Base-by-base conservation (phyloP, 1,140 invertebrate genomes). In the Macrobrachium nipponense region DNA sequence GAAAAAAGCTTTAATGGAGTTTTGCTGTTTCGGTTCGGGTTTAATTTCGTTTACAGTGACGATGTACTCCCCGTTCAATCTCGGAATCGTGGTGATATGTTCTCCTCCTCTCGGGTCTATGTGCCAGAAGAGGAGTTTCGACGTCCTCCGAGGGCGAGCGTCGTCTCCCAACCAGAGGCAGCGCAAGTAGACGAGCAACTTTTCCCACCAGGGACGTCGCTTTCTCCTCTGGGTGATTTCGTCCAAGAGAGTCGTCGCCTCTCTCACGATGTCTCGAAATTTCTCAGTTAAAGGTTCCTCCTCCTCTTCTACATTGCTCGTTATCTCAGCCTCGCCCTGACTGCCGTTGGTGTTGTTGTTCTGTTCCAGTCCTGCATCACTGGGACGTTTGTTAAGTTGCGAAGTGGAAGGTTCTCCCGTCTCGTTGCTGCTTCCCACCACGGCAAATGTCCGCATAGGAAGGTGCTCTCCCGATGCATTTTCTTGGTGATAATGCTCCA, bases 111-210 rank as follows among this genome's bases (percentile, higher is more conserved):
- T 44, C 15, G 82, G 75, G 44, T 85, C n/a, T 11, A 78, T 59
- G 82, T 85, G 82, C 82, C 82, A 85, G 82, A 78, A 85, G 1
- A 85, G 82, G 15, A 85, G 23, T 51, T 44, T 78, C 58, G 75
- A 85, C 15, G 82, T 27, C 36, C 75, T 20, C 23, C 82, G 75
- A 14, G 75, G 78, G 20, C 43, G 60, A 17, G 20, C n/a, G 2
- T 73, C 62, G 44, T 78, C 75, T 75, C 78, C 62, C 5, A 51
- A 27, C 82, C 82, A 85, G 75, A 85, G 60, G 17, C 61, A 62
- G 10, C 82, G 11, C 23, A 85, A 73, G 62, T 85, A 78, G 43
- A 70, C 15, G 36, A 77, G 59, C n/a, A 78, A 20, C n/a, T 73
- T 51, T 44, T 85, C 82, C 73, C 75, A 85, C 82, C 75, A 85